Percentiles rank a stretch among this genome's conserved stretches.
Conservation (phyloP, 2,797 vertebrate genomes). For the Varecia variegata region DNA sequence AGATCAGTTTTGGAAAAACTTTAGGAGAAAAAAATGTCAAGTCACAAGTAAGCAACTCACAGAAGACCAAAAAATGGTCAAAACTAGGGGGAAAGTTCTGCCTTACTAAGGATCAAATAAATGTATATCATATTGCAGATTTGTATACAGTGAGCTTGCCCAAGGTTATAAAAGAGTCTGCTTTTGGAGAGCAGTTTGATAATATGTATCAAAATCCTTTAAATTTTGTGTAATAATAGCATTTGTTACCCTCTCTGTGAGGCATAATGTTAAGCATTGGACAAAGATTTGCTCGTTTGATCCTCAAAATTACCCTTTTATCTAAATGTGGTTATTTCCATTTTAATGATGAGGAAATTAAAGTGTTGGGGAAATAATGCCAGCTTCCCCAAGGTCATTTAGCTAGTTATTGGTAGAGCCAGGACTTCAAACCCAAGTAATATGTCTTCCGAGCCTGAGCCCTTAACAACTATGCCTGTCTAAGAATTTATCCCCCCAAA, state of each 20-base stretch:
- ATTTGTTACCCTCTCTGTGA: slow-evolving; percentile 13
- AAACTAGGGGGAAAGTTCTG: not conserved
- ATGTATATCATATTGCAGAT: not conserved
- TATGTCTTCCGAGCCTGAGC: not conserved
- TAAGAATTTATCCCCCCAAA: slow-evolving; percentile 26
- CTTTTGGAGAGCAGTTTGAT: slow-evolving; percentile 19
- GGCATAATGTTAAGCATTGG: not conserved
- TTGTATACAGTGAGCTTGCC: slow-evolving; percentile 43
- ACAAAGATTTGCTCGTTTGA: not conserved
- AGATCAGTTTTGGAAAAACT: not conserved
- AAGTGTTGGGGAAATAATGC: not conserved
- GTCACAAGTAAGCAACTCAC: not conserved
- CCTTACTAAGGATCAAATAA: slow-evolving; percentile 31
- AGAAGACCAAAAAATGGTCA: not conserved
- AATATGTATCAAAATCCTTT: not conserved
- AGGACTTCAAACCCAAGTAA: not conserved
- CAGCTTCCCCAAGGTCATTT: not conserved
- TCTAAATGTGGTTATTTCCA: not conserved
- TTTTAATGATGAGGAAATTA: slow-evolving; percentile 15
- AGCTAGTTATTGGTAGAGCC: not conserved
- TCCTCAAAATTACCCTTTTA: slow-evolving; percentile 33
- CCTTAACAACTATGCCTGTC: not conserved
- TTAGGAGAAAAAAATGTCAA: not conserved
- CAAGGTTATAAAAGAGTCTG: not conserved
- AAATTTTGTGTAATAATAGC: not conserved